Evolutionary conservation across 2,888 invertebrate genomes (phyloP).

Genomic region (Drosophila imparisetae): DNA sequence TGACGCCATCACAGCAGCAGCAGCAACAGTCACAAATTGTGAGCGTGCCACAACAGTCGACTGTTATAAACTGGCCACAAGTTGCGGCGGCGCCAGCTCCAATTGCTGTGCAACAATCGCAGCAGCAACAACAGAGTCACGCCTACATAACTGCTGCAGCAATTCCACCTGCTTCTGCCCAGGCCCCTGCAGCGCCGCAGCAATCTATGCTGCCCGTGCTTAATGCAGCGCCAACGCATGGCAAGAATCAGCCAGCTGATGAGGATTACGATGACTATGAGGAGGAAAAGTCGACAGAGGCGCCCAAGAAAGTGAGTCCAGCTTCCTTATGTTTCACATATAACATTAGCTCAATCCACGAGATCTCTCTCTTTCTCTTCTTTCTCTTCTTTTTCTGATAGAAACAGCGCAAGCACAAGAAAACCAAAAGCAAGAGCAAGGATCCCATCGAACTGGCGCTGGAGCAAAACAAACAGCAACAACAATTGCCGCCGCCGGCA

Average conservation of each 20-base stretch:
- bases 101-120: conserved; percentile 41
- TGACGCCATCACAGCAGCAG: conserved; percentile 59
- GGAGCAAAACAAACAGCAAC: conserved; percentile 62
- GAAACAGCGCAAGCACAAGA: conserved; percentile 81
- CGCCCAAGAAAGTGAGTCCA: conserved; percentile 76
- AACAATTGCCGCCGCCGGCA: conserved; percentile 36
- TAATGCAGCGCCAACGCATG: conserved; percentile 49
- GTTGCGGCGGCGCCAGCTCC: conserved; percentile 39
- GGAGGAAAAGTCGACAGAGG: conserved; percentile 81
- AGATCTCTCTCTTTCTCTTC: background rate
- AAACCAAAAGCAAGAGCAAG: conserved; percentile 65
- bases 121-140: conserved; percentile 46
- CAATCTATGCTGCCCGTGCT: conserved; percentile 59
- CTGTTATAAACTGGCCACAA: conserved; percentile 71
- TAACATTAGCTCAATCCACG: background rate
- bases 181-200: conserved; percentile 19
- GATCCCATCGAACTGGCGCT: conserved; percentile 73
- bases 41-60: conserved; percentile 49
- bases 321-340: background rate
- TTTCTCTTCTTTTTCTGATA: background rate
- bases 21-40: conserved; percentile 38
- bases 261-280: conserved; percentile 80
- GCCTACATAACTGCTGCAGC: conserved; percentile 49
- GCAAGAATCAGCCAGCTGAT: conserved; percentile 50
- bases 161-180: conserved; percentile 8